Evolutionary conservation across 23 tunicate genomes (phyloP), one percentile per base, ranked within the genome.

Genomic region (Ciona savignyi): DNA sequence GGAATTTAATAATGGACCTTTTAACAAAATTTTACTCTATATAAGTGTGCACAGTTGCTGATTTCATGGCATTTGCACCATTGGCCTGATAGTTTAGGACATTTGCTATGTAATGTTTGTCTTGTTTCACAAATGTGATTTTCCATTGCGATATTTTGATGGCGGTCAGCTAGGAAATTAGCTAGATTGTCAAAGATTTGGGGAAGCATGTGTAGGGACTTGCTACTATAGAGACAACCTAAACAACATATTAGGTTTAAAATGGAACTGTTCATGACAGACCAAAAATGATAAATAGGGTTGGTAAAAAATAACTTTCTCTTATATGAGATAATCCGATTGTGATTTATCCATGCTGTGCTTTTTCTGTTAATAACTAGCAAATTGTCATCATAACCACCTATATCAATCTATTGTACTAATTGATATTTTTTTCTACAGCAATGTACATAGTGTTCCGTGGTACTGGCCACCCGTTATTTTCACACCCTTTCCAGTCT

Each of bases 381-480:
- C 20, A 49, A 49, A 49, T 49, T 49, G 15, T 49, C 20, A 49
- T 49, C 15, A 11, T 20, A 49, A 49, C 61, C 61, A 11, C 20
- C n/a, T n/a, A n/a, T 34, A 32, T 34, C 4, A 1, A 23, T 71
- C 20, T 24, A 56, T 30, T 29, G 27, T 26, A 56, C 24, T 73
- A 30, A 3, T 11, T 49, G 25, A 25, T n/a, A n/a, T n/a, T n/a
- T n/a, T 24, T 33, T 29, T 28, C 64, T 51, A n/a, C 77, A 91
- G 97, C 97, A 9, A 91, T 91, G 97, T 91, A 60, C 72, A 71
- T 91, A 19, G 66, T 91, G 22, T 91, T 84, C 51, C 91, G 97
- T 19, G 90, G 90, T 3, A 56, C 74, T 3, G 30, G 48, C 23
- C 85, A 84, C 35, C 62, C 35, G 15, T 68, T 84, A 3, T 91